Evolutionary conservation across 2,113 vertebrate species (phyloP), one percentile per base, ranked within the genome.

Genomic region (Oceanites oceanicus): DNA sequence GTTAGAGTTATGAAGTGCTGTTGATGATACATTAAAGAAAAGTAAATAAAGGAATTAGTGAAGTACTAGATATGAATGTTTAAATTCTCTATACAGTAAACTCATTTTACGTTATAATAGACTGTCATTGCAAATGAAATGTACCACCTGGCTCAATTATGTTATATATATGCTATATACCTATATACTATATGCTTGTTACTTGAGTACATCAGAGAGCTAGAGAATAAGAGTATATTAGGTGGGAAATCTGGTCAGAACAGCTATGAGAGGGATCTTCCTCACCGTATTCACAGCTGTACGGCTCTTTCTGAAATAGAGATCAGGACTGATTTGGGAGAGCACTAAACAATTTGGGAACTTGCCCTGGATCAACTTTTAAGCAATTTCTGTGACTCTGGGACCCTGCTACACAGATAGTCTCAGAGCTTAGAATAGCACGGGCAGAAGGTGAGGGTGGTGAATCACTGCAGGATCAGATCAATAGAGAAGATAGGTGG

Each of bases 131-230:
- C 29, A 90, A 95, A 93, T 56, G 4, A 96, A 97, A 91, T 77
- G 23, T 38, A 94, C 53, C 67, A 97, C 44, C 91, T 95, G 84
- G 59, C 67, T 87, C 56, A 92, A 75, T 95, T 95, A 91, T 21
- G 25, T 45, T 79, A 65, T 7, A 20, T 70, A 52, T 50, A n/a
- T 59, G 21, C 21, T 71, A 23, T 50, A 30, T 10, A 58, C 32
- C 23, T 53, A 23, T 14, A n/a, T 12, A 21, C 13, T 42, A 65
- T 85, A 83, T 80, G 61, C 38, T 86, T 81, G 15, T 36, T 90
- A 68, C 45, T 76, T 88, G 45, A 77, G 49, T 65, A 70, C 5
- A 52, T 50, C 15, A 73, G 21, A 86, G 25, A 90, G 32, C 21
- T 87, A 22, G 30, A 93, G 14, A 73, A 61, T 27, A 84, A 34